These are phyloP conservation scores for Trichomalopsis sarcophagae DNA, from an alignment of 1,140 invertebrate species.

Conservation along the genomic window DNA sequence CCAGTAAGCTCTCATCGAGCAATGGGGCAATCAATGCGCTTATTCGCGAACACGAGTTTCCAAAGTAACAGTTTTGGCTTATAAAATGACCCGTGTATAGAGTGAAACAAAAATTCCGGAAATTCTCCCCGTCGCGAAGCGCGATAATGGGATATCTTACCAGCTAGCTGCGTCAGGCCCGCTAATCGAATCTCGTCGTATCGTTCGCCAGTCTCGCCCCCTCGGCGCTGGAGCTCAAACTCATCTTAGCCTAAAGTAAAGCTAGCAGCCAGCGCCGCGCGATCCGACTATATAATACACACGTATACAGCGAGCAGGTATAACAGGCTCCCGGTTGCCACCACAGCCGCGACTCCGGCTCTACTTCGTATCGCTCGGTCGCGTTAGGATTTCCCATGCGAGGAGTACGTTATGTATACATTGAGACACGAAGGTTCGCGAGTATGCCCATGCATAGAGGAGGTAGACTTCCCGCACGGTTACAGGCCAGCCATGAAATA, in stretches of 20 bases:
- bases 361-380: conserved; percentile 53
- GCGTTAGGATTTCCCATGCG: conserved; percentile 71
- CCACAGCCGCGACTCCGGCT: not conserved
- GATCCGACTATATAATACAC: not conserved
- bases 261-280: not conserved
- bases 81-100: too few species aligned
- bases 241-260: not conserved
- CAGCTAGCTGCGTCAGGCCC: not conserved
- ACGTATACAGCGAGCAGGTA: not conserved
- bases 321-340: not conserved
- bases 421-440: conserved; percentile 50
- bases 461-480: not conserved
- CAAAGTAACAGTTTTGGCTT: too few species aligned
- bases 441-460: not conserved
- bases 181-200: not conserved
- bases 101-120: too few species aligned
- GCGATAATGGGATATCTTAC: not conserved
- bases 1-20: too few species aligned
- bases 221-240: not conserved
- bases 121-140: not conserved
- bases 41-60: too few species aligned
- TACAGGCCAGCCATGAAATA: conserved; percentile 28
- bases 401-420: conserved; percentile 67
- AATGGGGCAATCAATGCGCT: too few species aligned
- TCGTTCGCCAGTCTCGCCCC: not conserved